Percentiles rank a stretch among this genome's conserved stretches.
phyloP scores from a whole-genome alignment of 2,797 vertebrate species.

The Hozukius guyotensis region DNA sequence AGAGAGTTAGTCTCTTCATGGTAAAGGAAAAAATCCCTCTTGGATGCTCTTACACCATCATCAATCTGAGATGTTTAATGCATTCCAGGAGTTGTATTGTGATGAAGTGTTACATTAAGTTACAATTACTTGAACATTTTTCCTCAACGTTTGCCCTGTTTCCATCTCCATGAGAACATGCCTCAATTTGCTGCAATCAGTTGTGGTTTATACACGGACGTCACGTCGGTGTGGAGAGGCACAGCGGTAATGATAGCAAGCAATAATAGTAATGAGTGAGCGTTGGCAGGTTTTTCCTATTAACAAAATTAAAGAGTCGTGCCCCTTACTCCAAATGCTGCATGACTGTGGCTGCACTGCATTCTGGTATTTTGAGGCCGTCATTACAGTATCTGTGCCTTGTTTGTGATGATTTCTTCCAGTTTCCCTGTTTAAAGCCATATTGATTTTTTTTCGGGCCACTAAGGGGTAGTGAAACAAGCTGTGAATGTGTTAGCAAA shows the following conservation, averaged over 20 bases:
- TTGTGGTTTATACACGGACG: constrained; percentile 32
- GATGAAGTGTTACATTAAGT: constrained; percentile 38
- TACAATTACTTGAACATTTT: constrained; percentile 1
- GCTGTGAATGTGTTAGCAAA: background rate
- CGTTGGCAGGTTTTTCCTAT: constrained; percentile 5
- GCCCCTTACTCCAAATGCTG: background rate
- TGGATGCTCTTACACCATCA: constrained; percentile 22
- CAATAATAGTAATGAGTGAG: constrained; percentile 17
- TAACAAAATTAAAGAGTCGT: constrained; percentile 22
- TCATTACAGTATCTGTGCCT: background rate
- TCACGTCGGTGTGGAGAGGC: constrained; percentile 1
- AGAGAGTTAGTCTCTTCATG: constrained; percentile 15
- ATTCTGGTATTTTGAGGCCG: background rate
- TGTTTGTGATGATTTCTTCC: background rate
- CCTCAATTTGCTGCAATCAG: constrained; percentile 34
- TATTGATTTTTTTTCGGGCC: background rate
- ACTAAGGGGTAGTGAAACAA: background rate
- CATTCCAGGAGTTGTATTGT: constrained; percentile 44
- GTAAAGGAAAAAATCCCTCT: constrained; percentile 15
- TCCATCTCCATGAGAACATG: constrained; percentile 7
- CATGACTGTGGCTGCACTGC: constrained; percentile 11
- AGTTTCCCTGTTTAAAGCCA: background rate
- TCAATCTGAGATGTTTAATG: constrained; percentile 29
- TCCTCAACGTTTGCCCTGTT: constrained; percentile 6
- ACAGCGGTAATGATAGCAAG: constrained; percentile 8